These are phyloP conservation scores for Ciconia stormi DNA, from an alignment of 2,113 vertebrate genomes.

Conservation along the genomic window DNA sequence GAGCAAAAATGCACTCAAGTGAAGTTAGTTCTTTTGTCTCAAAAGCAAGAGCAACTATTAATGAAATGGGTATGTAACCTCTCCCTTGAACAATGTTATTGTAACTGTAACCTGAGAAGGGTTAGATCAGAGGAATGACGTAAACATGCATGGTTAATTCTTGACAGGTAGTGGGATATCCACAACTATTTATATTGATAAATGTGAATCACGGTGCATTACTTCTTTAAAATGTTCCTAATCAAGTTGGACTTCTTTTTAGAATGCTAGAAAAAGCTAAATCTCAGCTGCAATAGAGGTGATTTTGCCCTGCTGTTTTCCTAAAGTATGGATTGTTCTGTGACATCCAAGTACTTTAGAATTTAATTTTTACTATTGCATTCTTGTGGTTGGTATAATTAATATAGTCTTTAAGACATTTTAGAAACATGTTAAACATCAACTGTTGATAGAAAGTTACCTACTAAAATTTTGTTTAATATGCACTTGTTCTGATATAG, in stretches of 20 bases:
- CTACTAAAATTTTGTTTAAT: not conserved
- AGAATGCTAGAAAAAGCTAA: not conserved
- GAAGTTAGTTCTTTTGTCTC: conserved; percentile 96
- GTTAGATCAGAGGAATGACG: not conserved
- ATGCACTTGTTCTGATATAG: not conserved
- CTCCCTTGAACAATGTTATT: not conserved
- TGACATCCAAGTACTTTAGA: not conserved
- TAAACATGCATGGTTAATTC: not conserved
- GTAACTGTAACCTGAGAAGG: not conserved
- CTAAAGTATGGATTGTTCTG: not conserved
- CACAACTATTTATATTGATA: not conserved
- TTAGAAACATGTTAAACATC: not conserved
- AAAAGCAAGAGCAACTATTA: conserved; percentile 89
- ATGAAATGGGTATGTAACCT: conserved; percentile 86
- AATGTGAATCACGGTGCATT: not conserved
- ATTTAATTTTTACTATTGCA: not conserved
- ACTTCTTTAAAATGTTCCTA: not conserved
- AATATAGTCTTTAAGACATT: not conserved
- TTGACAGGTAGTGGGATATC: not conserved
- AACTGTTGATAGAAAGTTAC: not conserved
- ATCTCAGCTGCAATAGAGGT: not conserved
- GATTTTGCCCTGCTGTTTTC: not conserved
- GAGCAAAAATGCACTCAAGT: conserved; percentile 92
- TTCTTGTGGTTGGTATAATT: not conserved
- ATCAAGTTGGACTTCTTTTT: not conserved